Base-by-base conservation (phyloP, 1,140 invertebrate species). In the Carposina sasakii region DNA sequence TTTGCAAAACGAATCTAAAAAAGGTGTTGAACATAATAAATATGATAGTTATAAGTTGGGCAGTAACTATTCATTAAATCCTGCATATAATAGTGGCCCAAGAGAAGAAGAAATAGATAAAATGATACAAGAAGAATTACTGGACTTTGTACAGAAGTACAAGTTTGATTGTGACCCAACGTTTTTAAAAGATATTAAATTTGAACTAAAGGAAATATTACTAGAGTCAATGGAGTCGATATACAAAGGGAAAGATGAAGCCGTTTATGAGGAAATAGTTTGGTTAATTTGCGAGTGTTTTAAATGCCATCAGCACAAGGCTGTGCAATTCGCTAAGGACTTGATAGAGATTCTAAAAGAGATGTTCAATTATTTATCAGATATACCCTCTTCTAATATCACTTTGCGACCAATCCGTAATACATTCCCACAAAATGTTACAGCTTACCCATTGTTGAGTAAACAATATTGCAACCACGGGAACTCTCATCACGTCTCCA, bases 341-440 rank as follows among this genome's bases (percentile, higher is more conserved):
- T 54, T 69, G 17, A 31, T 61, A 10, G 44, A 51, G 37, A 42
- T 58, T 26, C 60, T 63, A 3, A 63, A 60, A 52, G 34, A 61
- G 10, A 20, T 6, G 19, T 39, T 39, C n/a, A n/a, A n/a, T n/a
- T n/a, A n/a, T n/a, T n/a, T n/a, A n/a, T n/a, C n/a, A n/a, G n/a
- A n/a, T n/a, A n/a, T n/a, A n/a, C n/a, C n/a, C n/a, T n/a, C n/a
- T n/a, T n/a, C n/a, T n/a, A n/a, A n/a, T n/a, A n/a, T n/a, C n/a
- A n/a, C n/a, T n/a, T n/a, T n/a, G n/a, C n/a, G n/a, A n/a, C n/a
- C n/a, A n/a, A n/a, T n/a, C n/a, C n/a, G n/a, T n/a, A n/a, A n/a
- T n/a, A n/a, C n/a, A n/a, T n/a, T n/a, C n/a, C n/a, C n/a, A n/a
- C n/a, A n/a, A n/a, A n/a, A n/a, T n/a, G n/a, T n/a, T n/a, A n/a